Percentiles rank a stretch among this genome's conserved stretches.
These are phyloP conservation scores for Lycocerus yunnanus DNA, from an alignment of 2,888 invertebrate species.

Conservation along the genomic window DNA sequence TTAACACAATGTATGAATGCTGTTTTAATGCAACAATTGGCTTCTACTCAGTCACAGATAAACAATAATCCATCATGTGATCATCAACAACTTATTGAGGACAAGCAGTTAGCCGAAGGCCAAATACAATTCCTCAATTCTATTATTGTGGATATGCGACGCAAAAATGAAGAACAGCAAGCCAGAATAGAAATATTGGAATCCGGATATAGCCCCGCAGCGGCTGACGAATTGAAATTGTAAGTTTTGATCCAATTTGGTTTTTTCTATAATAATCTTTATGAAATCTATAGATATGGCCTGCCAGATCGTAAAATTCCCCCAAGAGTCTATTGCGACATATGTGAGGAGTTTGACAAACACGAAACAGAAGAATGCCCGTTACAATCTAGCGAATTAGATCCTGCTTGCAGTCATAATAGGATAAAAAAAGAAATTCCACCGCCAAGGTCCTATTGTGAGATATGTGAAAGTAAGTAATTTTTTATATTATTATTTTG, in stretches of 20 bases:
- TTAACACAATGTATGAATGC: conserved; percentile 36
- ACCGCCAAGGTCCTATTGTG: conserved; percentile 80
- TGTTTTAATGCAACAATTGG: conserved; percentile 31
- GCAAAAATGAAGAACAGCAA: conserved; percentile 84
- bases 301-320: conserved; percentile 55
- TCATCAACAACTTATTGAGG: conserved; percentile 59
- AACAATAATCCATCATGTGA: conserved; percentile 33
- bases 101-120: conserved; percentile 68
- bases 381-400: conserved; percentile 69
- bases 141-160: conserved; percentile 95
- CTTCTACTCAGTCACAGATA: conserved; percentile 16
- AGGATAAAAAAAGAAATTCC: conserved; percentile 47
- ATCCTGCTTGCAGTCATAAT: conserved; percentile 50
- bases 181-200: conserved; percentile 81
- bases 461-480: conserved; percentile 83
- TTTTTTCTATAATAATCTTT: background rate
- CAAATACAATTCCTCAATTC: conserved; percentile 93
- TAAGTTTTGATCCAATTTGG: conserved; percentile 43
- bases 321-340: conserved; percentile 93
- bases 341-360: conserved; percentile 94
- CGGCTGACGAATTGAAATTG: conserved; percentile 54
- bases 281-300: conserved; percentile 41
- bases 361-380: conserved; percentile 99
- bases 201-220: conserved; percentile 59
- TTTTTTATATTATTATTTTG: background rate